Conservation (phyloP, 1,140 invertebrate genomes). For the Diploscapter pachys region DNA sequence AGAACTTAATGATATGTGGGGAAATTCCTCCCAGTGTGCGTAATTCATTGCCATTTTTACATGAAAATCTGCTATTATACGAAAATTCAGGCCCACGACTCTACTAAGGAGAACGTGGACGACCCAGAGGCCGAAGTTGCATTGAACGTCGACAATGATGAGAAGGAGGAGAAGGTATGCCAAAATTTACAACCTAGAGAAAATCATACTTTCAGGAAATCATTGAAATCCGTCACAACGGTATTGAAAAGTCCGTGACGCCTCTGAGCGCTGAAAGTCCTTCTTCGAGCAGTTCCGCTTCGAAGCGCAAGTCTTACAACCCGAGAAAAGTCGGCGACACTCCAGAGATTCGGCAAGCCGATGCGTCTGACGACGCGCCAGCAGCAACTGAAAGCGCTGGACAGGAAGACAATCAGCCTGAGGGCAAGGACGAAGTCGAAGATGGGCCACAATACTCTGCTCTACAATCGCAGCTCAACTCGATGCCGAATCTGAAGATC, state of each 20-base stretch:
- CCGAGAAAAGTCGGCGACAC: neutral
- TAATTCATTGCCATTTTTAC: too few relatives aligned
- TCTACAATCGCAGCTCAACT: constrained; percentile 4
- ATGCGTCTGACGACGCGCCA: neutral
- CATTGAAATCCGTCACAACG: too few relatives aligned
- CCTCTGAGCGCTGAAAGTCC: too few relatives aligned
- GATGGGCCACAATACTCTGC: too few relatives aligned
- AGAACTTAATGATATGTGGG: too few relatives aligned
- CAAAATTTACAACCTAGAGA: too few relatives aligned
- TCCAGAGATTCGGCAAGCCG: neutral
- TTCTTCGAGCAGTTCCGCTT: neutral
- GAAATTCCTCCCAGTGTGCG: too few relatives aligned
- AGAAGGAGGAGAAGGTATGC: neutral
- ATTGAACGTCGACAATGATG: neutral
- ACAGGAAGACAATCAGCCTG: neutral
- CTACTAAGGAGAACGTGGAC: neutral
- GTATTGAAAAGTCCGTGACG: too few relatives aligned
- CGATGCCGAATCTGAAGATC: neutral
- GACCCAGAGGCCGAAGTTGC: neutral
- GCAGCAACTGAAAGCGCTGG: constrained; percentile 10
- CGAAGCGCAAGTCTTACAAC: too few relatives aligned
- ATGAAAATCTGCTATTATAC: too few relatives aligned
- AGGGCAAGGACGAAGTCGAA: too few relatives aligned
- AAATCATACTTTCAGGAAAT: too few relatives aligned
- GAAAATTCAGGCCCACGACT: neutral